These are phyloP conservation scores for Drosophila infuscata DNA, from an alignment of 2,888 invertebrate genomes.

Conservation along the genomic window DNA sequence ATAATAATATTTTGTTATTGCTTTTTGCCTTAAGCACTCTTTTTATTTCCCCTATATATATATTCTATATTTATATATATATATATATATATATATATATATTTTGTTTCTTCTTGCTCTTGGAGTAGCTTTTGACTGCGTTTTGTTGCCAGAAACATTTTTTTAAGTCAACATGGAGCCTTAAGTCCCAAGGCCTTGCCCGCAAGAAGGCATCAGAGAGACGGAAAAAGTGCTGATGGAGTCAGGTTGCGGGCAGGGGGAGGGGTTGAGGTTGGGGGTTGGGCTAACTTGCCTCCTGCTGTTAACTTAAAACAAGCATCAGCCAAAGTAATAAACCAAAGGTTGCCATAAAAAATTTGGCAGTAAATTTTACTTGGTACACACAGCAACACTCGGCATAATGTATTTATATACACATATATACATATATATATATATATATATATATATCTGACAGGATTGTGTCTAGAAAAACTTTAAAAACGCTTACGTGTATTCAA, in stretches of 20 bases:
- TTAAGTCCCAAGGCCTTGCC: constrained; percentile 56
- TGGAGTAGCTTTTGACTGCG: constrained; percentile 62
- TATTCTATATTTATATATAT: not conserved
- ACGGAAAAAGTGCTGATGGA: not conserved
- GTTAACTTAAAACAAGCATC: constrained; percentile 68
- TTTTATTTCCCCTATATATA: constrained; percentile 15
- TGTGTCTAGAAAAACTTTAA: constrained; percentile 1
- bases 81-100: not conserved
- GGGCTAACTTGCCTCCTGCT: constrained; percentile 53
- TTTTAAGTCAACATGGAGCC: constrained; percentile 59
- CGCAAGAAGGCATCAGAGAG: constrained; percentile 24
- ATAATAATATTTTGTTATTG: constrained; percentile 81
- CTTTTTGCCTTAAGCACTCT: constrained; percentile 58
- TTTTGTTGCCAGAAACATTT: constrained; percentile 58
- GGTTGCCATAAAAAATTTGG: constrained; percentile 61
- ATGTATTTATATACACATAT: constrained; percentile 17
- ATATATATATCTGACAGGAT: constrained; percentile 1
- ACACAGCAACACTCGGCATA: constrained; percentile 18
- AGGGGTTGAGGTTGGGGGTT: not conserved
- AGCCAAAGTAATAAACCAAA: constrained; percentile 73
- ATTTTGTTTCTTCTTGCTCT: constrained; percentile 32
- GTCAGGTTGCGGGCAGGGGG: not conserved
- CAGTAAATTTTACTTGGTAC: constrained; percentile 29
- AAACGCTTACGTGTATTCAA: not conserved
- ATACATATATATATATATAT: not conserved